phyloP scores from a whole-genome alignment of 2,797 vertebrate species.

The Sorex maritimensis region DNA sequence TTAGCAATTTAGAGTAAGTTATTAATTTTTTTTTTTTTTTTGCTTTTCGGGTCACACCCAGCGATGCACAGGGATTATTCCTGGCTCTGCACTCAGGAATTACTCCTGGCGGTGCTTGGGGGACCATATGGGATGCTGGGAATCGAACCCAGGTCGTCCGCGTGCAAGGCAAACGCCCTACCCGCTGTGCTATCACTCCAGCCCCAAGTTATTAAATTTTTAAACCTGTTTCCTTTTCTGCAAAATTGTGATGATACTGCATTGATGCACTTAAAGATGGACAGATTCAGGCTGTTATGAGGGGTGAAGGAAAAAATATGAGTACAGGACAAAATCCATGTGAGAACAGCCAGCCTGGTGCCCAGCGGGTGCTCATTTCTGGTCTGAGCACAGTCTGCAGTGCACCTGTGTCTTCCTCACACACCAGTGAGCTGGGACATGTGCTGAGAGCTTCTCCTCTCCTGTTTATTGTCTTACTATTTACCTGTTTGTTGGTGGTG shows the following conservation, averaged over 20 bases:
- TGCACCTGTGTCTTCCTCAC: background rate
- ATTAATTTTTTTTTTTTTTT: background rate
- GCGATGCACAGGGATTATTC: too few relatives aligned
- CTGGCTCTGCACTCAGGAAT: too few relatives aligned
- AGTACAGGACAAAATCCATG: background rate
- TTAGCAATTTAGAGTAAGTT: background rate
- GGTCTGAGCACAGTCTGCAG: background rate
- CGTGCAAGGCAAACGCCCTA: too few relatives aligned
- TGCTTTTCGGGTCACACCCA: too few relatives aligned
- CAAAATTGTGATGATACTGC: background rate
- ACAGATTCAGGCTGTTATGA: conserved; percentile 41
- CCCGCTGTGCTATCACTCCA: too few relatives aligned
- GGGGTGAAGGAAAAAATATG: background rate
- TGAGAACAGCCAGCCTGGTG: conserved; percentile 22
- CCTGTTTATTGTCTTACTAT: too few relatives aligned
- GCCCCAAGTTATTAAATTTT: background rate
- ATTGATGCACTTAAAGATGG: background rate
- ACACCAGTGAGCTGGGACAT: background rate
- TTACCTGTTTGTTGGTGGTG: too few relatives aligned
- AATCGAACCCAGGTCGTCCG: too few relatives aligned
- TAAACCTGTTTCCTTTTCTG: conserved; percentile 30
- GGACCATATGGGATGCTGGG: too few relatives aligned
- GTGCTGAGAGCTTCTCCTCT: background rate
- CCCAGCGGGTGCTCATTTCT: too few relatives aligned
- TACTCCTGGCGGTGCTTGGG: too few relatives aligned